Evolutionary conservation across 2,797 vertebrate genomes (phyloP).

Genomic region (Megalops cyprinoides): DNA sequence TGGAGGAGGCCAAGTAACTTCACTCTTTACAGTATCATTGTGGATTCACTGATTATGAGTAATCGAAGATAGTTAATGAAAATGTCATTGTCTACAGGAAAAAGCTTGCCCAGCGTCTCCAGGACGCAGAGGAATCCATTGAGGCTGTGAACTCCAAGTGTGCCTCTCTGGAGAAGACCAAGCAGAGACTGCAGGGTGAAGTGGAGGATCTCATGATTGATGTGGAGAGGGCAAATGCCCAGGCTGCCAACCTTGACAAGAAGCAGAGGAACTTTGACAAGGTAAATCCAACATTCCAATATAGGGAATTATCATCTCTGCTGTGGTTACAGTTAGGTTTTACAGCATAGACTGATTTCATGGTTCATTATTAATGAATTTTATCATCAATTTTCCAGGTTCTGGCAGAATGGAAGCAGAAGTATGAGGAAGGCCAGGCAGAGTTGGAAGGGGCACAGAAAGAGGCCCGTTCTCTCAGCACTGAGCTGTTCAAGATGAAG

Average conservation of each 20-base stretch:
- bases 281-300: slow-evolving; percentile 48
- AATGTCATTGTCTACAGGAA: slow-evolving; percentile 66
- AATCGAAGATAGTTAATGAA: background rate
- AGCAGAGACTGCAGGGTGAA: slow-evolving; percentile 79
- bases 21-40: background rate
- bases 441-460: slow-evolving; percentile 74
- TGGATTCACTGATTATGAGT: background rate
- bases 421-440: slow-evolving; percentile 71
- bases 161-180: slow-evolving; percentile 83
- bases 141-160: slow-evolving; percentile 86
- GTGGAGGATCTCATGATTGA: slow-evolving; percentile 81
- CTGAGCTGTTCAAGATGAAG: slow-evolving; percentile 77
- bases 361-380: background rate
- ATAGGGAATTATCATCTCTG: background rate
- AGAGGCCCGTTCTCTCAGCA: slow-evolving; percentile 73
- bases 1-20: slow-evolving; percentile 80
- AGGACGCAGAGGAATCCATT: slow-evolving; percentile 82
- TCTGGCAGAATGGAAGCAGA: slow-evolving; percentile 72
- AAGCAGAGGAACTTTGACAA: slow-evolving; percentile 79
- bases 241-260: slow-evolving; percentile 74
- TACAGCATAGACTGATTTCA: background rate
- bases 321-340: background rate
- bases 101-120: slow-evolving; percentile 82
- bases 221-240: slow-evolving; percentile 74
- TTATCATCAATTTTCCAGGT: slow-evolving; percentile 44